Base-by-base conservation (phyloP, 2,113 vertebrate genomes). In the Hemicordylus capensis region DNA sequence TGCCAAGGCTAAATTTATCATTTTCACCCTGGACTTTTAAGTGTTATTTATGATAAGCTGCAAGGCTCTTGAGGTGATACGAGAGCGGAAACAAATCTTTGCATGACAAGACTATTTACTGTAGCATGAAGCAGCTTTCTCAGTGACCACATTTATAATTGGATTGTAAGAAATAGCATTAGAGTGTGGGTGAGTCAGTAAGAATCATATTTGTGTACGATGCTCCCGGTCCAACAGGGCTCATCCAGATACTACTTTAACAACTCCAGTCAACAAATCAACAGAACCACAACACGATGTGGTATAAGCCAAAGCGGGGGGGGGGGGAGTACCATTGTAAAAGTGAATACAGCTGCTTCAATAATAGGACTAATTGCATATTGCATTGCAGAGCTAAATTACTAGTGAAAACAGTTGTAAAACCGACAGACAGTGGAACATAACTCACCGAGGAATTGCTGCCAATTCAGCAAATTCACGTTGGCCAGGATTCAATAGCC, bases 311-410 rank as follows among this genome's bases (percentile, higher is more conserved):
- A 94, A 93, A 91, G 6, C 2, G 31, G 77, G 39, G 14, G 1
- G 46, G 11, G 74, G 10, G 37, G 91, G 93, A 94, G 93, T 85
- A 89, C 93, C 94, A 93, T 96, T 96, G 96, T 96, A 95, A 96
- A 97, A 97, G 96, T 95, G 95, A 97, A 94, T 95, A 96, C 98
- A 99, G 98, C 98, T 98, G 98, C 97, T 97, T 96, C 97, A 96
- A 98, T 98, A 98, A 98, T 98, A 97, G 97, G 96, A 95, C 97
- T 98, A 98, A 99, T 99, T 98, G 97, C 97, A 98, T 93, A 95
- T 97, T 98, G 97, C 97, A 98, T 97, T 95, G 96, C 96, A 95
- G 96, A 95, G 93, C 95, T 97, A 98, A 98, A 98, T 98, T 98
- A 98, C 97, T 96, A 97, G 96, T 95, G 94, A 98, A 97, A 98